These are phyloP conservation scores for Caenorhabditis virilis DNA, from an alignment of 2,888 invertebrate genomes.

Conservation along the genomic window DNA sequence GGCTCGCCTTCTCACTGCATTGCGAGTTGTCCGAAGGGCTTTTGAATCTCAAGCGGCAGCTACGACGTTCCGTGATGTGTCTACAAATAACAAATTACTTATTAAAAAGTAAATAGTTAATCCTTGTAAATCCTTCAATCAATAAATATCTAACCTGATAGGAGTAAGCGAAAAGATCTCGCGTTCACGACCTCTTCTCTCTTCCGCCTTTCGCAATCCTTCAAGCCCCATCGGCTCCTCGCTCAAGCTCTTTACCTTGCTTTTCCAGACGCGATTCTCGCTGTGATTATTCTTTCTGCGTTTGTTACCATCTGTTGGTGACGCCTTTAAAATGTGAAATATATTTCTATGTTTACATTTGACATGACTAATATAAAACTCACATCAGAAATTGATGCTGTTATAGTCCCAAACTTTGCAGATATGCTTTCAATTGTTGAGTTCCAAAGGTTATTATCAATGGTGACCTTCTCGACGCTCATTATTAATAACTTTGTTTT, in stretches of 20 bases:
- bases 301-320: too few relatives aligned
- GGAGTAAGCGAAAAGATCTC: not conserved
- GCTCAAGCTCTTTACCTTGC: slow-evolving; percentile 6
- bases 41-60: slow-evolving; percentile 2
- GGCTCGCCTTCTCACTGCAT: not conserved
- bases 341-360: too few relatives aligned
- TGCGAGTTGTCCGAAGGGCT: slow-evolving; percentile 6
- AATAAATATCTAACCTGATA: not conserved
- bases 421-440: slow-evolving; percentile 2
- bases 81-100: not conserved
- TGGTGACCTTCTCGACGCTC: too few relatives aligned
- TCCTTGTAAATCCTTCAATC: too few relatives aligned
- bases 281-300: not conserved
- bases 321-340: too few relatives aligned
- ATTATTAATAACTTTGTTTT: too few relatives aligned
- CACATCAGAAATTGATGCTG: too few relatives aligned
- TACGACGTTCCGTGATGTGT: not conserved
- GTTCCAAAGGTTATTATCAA: not conserved
- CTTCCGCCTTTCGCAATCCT: slow-evolving; percentile 2
- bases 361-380: too few relatives aligned
- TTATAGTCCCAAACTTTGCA: not conserved
- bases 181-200: not conserved
- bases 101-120: not conserved
- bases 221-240: slow-evolving; percentile 3
- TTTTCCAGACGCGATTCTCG: slow-evolving; percentile 2